Conservation (phyloP, 2,888 invertebrate genomes). For the Heliconius hortense region DNA sequence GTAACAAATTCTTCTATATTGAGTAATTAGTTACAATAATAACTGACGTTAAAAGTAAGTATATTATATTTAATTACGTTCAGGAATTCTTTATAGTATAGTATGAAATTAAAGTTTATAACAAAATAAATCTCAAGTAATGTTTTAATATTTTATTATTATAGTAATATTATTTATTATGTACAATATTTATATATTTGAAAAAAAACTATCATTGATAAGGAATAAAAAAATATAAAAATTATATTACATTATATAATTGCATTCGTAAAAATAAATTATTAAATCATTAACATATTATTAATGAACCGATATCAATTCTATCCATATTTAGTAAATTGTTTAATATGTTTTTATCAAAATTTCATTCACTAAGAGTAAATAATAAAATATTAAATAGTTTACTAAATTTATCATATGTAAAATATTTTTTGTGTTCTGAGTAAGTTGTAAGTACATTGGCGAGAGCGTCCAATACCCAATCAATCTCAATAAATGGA, state of each 20-base stretch:
- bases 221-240: no score
- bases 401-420: no score
- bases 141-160: neutral
- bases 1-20: slow-evolving; percentile 1
- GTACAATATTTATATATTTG: no score
- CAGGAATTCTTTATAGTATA: no score
- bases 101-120: neutral
- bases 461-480: neutral
- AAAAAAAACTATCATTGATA: no score
- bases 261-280: neutral
- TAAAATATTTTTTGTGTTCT: no score
- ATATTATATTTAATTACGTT: neutral
- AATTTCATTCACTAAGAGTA: no score
- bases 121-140: neutral
- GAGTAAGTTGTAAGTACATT: neutral
- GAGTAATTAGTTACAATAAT: neutral
- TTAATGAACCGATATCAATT: neutral
- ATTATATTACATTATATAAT: no score
- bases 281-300: neutral
- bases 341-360: no score
- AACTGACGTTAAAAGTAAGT: neutral
- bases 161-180: no score
- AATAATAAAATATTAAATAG: no score
- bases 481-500: neutral
- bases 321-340: no score